These are phyloP conservation scores for Drosophila parthenogenetica DNA, from an alignment of 2,888 invertebrate species.

Conservation along the genomic window DNA sequence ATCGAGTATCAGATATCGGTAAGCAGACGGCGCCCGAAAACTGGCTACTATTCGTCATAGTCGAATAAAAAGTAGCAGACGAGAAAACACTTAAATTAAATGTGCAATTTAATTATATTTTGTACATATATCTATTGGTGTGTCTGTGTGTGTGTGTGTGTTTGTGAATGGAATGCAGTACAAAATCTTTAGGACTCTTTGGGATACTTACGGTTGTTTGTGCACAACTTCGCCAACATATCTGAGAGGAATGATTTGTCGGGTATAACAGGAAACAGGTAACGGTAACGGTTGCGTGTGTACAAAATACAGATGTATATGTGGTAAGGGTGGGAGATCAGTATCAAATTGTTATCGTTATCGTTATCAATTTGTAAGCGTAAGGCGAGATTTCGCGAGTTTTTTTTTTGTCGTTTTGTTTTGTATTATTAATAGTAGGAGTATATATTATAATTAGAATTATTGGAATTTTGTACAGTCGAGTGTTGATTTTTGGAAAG, in stretches of 20 bases:
- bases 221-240: conserved; percentile 90
- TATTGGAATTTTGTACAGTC: conserved; percentile 43
- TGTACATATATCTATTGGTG: background rate
- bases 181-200: conserved; percentile 27
- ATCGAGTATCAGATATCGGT: conserved; percentile 21
- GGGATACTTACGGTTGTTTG: conserved; percentile 89
- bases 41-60: conserved; percentile 21
- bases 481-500: conserved; percentile 2
- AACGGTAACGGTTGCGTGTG: conserved; percentile 47
- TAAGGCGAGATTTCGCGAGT: conserved; percentile 26
- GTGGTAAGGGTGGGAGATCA: conserved; percentile 31
- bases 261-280: conserved; percentile 29
- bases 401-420: conserved; percentile 8
- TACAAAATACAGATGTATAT: conserved; percentile 32
- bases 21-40: conserved; percentile 9
- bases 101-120: conserved; percentile 17
- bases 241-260: conserved; percentile 84
- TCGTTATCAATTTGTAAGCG: conserved; percentile 51
- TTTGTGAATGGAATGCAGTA: conserved; percentile 2
- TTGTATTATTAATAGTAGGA: conserved; percentile 15
- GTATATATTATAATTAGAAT: conserved; percentile 15
- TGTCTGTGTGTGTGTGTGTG: no score
- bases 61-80: conserved; percentile 5
- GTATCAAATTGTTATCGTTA: conserved; percentile 55
- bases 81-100: conserved; percentile 13